phyloP scores from a whole-genome alignment of 2,888 invertebrate species.

The Elgonia sp. region DNA sequence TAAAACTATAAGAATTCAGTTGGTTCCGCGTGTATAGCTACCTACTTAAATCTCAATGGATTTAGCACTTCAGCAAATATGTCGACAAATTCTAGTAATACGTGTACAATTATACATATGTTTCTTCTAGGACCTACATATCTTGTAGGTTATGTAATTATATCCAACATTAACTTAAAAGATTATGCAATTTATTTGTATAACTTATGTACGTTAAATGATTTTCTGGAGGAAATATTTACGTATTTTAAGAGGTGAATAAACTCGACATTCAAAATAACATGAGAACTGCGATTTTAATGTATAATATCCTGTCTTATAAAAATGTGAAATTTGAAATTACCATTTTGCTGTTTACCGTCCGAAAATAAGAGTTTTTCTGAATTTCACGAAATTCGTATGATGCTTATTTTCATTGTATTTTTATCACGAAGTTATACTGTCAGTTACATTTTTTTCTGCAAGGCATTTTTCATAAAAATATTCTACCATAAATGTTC shows the following conservation, averaged over 20 bases:
- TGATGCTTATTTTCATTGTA: background rate
- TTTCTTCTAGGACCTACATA: background rate
- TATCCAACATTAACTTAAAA: background rate
- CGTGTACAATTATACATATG: background rate
- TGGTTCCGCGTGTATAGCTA: constrained; percentile 19
- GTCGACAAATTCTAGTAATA: background rate
- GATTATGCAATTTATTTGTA: background rate
- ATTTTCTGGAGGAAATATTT: constrained; percentile 17
- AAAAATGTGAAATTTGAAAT: background rate
- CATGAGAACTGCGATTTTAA: background rate
- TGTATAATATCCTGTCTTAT: background rate
- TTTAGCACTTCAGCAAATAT: constrained; percentile 15
- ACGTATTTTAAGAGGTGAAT: background rate
- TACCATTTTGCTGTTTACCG: background rate
- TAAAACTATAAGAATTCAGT: background rate
- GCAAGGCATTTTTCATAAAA: too few species aligned
- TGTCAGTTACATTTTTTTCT: too few species aligned
- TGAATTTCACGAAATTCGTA: background rate
- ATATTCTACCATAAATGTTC: too few species aligned
- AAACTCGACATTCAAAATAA: background rate
- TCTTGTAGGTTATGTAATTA: background rate
- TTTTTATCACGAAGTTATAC: too few species aligned
- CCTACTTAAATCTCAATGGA: constrained; percentile 9
- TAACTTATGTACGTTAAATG: too few species aligned
- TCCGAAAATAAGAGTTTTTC: background rate